These are phyloP conservation scores for Mesoligia furuncula DNA, from an alignment of 2,888 invertebrate genomes.

Conservation along the genomic window DNA sequence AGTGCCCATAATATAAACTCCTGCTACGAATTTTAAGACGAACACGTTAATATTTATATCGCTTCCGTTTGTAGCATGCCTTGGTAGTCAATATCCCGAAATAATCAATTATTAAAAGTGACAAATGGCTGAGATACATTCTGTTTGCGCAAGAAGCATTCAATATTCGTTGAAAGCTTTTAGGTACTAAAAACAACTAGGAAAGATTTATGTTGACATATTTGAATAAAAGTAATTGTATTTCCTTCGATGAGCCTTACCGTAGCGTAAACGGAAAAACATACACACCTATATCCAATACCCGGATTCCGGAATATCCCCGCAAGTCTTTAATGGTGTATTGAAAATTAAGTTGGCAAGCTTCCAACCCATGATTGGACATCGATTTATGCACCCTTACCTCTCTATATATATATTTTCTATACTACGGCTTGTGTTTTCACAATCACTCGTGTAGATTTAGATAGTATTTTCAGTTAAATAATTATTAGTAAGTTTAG, in stretches of 20 bases:
- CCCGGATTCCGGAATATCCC: conserved; percentile 1
- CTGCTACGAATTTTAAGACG: background rate
- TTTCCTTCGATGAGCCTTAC: background rate
- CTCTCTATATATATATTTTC: background rate
- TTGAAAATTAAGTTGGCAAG: conserved; percentile 49
- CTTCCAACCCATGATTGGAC: conserved; percentile 49
- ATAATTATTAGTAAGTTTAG: background rate
- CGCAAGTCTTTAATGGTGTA: conserved; percentile 20
- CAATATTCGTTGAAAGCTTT: conserved; percentile 13
- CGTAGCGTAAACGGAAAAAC: background rate
- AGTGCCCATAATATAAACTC: background rate
- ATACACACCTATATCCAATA: background rate
- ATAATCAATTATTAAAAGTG: conserved; percentile 23
- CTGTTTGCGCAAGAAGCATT: background rate
- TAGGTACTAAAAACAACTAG: background rate
- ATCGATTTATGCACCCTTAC: conserved; percentile 27
- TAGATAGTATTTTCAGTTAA: background rate
- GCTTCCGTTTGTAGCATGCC: background rate
- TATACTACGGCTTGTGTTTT: background rate
- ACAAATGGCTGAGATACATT: conserved; percentile 3
- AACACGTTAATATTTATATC: background rate
- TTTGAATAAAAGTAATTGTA: background rate
- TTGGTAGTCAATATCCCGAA: conserved; percentile 3
- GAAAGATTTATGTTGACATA: background rate
- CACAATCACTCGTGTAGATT: background rate